Base-by-base conservation (phyloP, 2,113 vertebrate genomes). In the Thunnus thynnus region DNA sequence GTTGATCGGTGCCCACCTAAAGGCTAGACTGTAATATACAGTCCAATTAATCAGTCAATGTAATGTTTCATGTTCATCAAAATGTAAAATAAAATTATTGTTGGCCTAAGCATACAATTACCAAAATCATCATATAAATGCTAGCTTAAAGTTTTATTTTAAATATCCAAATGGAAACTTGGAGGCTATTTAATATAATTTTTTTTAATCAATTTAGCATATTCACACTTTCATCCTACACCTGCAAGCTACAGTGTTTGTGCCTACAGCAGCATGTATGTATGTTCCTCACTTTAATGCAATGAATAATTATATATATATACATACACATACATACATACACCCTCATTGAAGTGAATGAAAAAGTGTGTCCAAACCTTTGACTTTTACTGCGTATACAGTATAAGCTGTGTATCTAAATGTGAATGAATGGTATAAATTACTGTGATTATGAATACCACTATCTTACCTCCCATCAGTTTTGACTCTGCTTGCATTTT, bases 1-100 rank as follows among this genome's bases (percentile, higher is more conserved):
- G 64, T 27, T 81, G 88, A 89, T 85, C 50, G 67, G 76, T 56
- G 84, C 72, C 73, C 82, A 90, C 87, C 90, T 88, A 63, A 83
- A 86, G 89, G 84, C 89, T 41, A 69, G 51, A 80, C 82, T 75
- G 78, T 48, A 82, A 41, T 41, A 41, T 41, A 41, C 36, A 41
- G 36, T 9, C 7, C 36, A 41, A 41, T 41, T 41, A 41, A 41
- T 82, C 82, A 68, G 63, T 25, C 32, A 51, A 2, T 46, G 13
- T 18, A 18, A 52, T 51, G 17, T 41, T 13, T 67, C 10, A 30
- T 14, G 9, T 56, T 68, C 12, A 56, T 36, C 16, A 65, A 25
- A 55, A 44, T 36, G 17, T 25, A 5, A 68, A 51, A 51, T 4
- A 18, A n/a, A 50, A 72, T 52, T 12, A 48, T 10, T 41, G 8